Conservation (phyloP, 2,888 invertebrate species). For the Mechanitis mazaeus region DNA sequence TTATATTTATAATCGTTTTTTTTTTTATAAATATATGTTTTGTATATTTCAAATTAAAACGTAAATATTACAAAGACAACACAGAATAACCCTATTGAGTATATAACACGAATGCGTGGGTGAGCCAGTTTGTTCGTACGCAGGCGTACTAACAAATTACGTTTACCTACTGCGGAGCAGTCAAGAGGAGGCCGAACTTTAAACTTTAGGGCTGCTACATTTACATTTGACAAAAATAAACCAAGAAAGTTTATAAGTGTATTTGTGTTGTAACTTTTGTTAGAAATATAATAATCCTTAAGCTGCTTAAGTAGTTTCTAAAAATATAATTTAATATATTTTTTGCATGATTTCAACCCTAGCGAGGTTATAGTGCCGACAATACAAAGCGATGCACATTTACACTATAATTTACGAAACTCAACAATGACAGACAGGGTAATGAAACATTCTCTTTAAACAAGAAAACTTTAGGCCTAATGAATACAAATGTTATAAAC, state of each 20-base stretch:
- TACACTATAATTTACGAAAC: slow-evolving; percentile 28
- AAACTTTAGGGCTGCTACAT: slow-evolving; percentile 8
- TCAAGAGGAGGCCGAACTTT: slow-evolving; percentile 24
- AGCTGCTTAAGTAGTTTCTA: not conserved
- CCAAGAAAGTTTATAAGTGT: not conserved
- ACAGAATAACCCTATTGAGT: not conserved
- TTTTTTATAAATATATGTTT: no score
- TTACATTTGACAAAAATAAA: not conserved
- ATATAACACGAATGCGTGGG: slow-evolving; percentile 47
- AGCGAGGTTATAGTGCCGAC: slow-evolving; percentile 13
- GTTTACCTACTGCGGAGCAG: slow-evolving; percentile 46
- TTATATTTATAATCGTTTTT: no score
- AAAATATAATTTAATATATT: no score
- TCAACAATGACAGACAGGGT: slow-evolving; percentile 22
- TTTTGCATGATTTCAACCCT: not conserved
- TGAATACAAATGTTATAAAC: slow-evolving; percentile 11
- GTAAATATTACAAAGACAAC: not conserved
- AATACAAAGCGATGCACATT: slow-evolving; percentile 24
- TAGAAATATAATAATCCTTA: not conserved
- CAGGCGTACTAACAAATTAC: slow-evolving; percentile 61
- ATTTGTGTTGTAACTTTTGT: no score
- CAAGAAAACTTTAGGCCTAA: slow-evolving; percentile 14
- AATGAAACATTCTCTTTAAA: slow-evolving; percentile 24
- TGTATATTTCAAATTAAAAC: not conserved
- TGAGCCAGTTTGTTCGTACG: slow-evolving; percentile 50